phyloP scores from a whole-genome alignment of 1,140 invertebrate genomes.

The Trichomalopsis sarcophagae region DNA sequence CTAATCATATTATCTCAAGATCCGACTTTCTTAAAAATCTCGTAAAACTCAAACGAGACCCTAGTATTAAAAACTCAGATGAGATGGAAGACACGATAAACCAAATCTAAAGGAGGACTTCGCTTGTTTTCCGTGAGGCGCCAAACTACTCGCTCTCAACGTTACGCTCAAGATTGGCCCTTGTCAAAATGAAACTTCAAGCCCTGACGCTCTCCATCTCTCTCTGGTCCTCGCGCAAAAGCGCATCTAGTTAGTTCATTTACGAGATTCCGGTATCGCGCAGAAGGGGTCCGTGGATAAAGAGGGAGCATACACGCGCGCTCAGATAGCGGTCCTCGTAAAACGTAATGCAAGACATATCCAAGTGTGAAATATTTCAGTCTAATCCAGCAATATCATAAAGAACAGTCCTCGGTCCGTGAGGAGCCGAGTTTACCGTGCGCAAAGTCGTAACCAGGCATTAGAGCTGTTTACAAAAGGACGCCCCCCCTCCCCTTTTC shows the following conservation, averaged over 20 bases:
- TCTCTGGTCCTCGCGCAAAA: conserved; percentile 34
- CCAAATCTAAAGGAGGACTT: conserved; percentile 34
- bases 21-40: not conserved
- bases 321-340: conserved; percentile 60
- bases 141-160: conserved; percentile 3
- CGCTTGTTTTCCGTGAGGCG: conserved; percentile 33
- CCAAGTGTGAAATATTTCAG: conserved; percentile 75
- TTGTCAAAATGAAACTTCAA: conserved; percentile 41
- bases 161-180: conserved; percentile 61
- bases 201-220: not conserved
- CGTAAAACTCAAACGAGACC: conserved; percentile 57
- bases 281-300: conserved; percentile 29
- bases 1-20: no score
- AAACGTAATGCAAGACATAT: conserved; percentile 71
- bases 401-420: conserved; percentile 65
- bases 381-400: conserved; percentile 76
- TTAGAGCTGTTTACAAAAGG: conserved; percentile 74
- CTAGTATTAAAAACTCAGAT: conserved; percentile 57
- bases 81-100: conserved; percentile 29
- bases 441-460: conserved; percentile 72
- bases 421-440: conserved; percentile 19
- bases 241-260: conserved; percentile 64
- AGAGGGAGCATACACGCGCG: not conserved
- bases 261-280: conserved; percentile 58
- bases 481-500: conserved; percentile 61